Percentiles rank a stretch among this genome's conserved stretches.
Conservation (phyloP, 2,113 vertebrate genomes). For the Platysternon megacephalum region DNA sequence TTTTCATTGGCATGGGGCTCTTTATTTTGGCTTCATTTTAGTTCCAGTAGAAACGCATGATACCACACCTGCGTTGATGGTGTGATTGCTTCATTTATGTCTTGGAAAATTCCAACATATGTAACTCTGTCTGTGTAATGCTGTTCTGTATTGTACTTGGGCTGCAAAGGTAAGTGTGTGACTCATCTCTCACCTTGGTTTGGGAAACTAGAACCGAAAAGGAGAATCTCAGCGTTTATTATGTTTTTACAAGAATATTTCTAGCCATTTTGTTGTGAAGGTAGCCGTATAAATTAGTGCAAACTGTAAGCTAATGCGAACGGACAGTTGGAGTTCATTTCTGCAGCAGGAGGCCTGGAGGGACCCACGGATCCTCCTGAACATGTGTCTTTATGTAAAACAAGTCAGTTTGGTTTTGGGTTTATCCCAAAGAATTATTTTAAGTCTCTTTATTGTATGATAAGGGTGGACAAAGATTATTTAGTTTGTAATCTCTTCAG, state of each 20-base stretch:
- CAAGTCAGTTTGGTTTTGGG: background rate
- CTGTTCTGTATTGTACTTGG: background rate
- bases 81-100: background rate
- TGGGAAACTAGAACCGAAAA: too few species aligned
- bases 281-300: background rate
- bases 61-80: background rate
- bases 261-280: background rate
- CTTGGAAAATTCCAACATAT: background rate
- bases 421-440: background rate
- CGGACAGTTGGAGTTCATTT: background rate
- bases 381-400: background rate
- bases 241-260: too few species aligned
- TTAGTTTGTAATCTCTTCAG: background rate
- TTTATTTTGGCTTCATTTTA: background rate
- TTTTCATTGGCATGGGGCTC: background rate
- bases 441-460: background rate
- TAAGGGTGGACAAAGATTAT: background rate
- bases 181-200: background rate
- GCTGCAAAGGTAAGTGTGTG: background rate
- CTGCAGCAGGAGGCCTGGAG: background rate
- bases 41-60: background rate
- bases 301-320: background rate
- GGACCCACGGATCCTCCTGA: background rate
- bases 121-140: background rate
- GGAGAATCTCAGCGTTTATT: too few species aligned